Conservation (phyloP, 2,113 vertebrate species). For the Chelonoidis abingdonii region DNA sequence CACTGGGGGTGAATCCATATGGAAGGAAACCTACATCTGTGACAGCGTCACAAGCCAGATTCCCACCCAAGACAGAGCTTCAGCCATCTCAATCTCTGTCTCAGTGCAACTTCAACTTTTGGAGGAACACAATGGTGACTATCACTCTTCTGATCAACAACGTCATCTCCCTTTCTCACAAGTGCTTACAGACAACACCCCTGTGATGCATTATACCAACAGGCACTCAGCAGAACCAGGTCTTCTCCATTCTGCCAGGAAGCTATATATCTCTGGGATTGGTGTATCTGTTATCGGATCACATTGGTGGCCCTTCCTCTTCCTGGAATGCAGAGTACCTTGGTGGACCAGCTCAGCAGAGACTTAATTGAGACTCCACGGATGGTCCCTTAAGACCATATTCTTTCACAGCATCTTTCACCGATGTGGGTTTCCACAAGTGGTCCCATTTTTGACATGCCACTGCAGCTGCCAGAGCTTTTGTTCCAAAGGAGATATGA, state of each 20-base stretch:
- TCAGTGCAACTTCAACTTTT: neutral
- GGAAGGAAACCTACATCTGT: neutral
- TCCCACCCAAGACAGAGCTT: neutral
- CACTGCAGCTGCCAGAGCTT: neutral
- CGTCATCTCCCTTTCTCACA: neutral
- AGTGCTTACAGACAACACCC: neutral
- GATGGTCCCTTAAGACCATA: neutral
- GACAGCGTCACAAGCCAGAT: neutral
- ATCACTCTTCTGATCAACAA: neutral
- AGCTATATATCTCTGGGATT: neutral
- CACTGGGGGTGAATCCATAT: neutral
- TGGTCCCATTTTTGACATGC: neutral
- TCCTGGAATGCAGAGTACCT: neutral
- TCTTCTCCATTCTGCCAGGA: neutral
- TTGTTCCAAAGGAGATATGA: too few species aligned
- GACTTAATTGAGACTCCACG: neutral
- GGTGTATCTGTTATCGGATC: neutral
- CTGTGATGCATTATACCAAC: neutral
- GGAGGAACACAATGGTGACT: neutral
- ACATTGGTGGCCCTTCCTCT: neutral
- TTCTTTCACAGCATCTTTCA: neutral
- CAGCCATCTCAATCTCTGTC: neutral
- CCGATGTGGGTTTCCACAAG: neutral
- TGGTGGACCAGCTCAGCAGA: neutral
- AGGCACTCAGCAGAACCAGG: neutral